phyloP scores from a whole-genome alignment of 37 sponge, comb jelly and placozoan genomes.

The Halichondria panicea region DNA sequence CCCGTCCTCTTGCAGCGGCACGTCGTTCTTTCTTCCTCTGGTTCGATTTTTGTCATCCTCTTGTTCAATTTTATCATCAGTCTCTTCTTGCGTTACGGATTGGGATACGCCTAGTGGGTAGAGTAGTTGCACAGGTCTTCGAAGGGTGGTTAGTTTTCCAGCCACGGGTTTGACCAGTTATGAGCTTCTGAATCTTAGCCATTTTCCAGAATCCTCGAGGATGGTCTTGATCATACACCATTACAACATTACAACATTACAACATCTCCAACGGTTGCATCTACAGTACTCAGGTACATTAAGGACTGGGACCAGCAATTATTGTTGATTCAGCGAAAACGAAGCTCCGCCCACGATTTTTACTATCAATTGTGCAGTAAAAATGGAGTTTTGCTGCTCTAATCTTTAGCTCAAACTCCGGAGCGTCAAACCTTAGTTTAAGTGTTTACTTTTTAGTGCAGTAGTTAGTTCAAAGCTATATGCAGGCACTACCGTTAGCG shows the following conservation, averaged over 20 bases:
- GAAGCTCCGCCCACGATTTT: no score
- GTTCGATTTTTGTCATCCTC: background rate
- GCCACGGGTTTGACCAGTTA: background rate
- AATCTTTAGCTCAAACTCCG: no score
- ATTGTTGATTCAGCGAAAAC: no score
- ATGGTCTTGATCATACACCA: constrained; percentile 1
- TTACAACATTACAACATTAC: constrained; percentile 8
- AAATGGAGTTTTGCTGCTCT: no score
- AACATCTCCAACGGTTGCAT: background rate
- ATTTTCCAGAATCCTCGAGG: constrained; percentile 11
- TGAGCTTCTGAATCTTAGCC: background rate
- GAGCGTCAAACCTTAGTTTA: no score
- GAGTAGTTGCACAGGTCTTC: background rate
- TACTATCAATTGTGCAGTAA: no score
- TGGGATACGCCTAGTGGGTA: constrained; percentile 17
- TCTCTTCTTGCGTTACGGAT: background rate
- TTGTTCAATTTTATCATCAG: background rate
- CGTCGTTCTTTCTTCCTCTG: background rate
- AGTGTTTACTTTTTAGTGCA: no score
- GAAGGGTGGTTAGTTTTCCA: background rate
- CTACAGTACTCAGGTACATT: no score
- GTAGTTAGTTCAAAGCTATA: no score
- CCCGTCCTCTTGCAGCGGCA: background rate
- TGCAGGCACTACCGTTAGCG: no score
- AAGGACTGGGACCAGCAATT: no score